These are phyloP conservation scores for Harpalus rufipes DNA, from an alignment of 2,888 invertebrate species.

Conservation along the genomic window DNA sequence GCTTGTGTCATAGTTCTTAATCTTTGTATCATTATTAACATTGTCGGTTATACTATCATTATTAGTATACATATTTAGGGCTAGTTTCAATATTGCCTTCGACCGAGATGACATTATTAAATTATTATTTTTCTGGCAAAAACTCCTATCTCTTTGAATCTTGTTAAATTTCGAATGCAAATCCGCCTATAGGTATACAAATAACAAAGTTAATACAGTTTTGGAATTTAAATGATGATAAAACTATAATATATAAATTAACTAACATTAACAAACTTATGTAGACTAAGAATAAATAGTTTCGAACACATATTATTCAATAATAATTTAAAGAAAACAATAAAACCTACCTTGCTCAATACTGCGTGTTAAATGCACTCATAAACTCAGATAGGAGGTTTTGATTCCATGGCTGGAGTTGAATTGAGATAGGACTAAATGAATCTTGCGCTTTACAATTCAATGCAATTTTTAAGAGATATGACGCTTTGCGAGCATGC, in stretches of 20 bases:
- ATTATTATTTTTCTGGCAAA: slow-evolving; percentile 2
- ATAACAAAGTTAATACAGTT: slow-evolving; percentile 5
- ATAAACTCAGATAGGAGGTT: background rate
- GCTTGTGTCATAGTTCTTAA: too few species aligned
- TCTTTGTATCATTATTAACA: background rate
- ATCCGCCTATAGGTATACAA: background rate
- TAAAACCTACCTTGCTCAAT: background rate
- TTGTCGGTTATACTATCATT: background rate
- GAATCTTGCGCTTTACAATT: slow-evolving; percentile 5
- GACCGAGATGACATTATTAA: slow-evolving; percentile 2
- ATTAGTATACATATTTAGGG: background rate
- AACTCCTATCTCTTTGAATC: background rate
- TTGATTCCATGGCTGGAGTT: slow-evolving; percentile 1
- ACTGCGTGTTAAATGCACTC: background rate
- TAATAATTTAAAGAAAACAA: slow-evolving; percentile 4
- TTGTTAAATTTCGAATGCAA: background rate
- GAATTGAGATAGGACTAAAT: slow-evolving; percentile 6
- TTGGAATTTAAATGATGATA: slow-evolving; percentile 3
- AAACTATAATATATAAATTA: slow-evolving; percentile 4
- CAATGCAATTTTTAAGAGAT: background rate
- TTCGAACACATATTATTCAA: slow-evolving; percentile 6
- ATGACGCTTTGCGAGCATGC: slow-evolving; percentile 4
- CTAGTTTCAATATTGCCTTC: background rate
- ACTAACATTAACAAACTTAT: slow-evolving; percentile 1
- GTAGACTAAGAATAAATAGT: background rate